Conservation (phyloP, 2,113 vertebrate genomes). For the Carlito syrichta region DNA sequence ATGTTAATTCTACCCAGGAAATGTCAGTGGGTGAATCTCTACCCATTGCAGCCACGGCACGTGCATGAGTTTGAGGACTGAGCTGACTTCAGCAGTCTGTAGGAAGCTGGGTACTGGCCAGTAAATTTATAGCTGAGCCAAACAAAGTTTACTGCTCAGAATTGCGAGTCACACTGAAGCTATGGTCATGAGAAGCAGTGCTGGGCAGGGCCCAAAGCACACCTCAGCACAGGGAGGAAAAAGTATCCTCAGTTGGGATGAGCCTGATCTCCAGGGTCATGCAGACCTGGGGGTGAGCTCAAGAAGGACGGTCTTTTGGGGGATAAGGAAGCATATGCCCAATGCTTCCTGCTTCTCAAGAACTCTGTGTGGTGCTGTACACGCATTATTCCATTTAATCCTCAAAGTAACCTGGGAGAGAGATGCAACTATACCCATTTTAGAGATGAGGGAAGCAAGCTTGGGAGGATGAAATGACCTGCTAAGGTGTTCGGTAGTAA, state of each 20-base stretch:
- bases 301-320: neutral
- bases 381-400: neutral
- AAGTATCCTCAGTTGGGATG: neutral
- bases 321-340: neutral
- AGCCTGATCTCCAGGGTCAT: neutral
- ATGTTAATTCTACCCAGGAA: neutral
- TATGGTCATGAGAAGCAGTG: neutral
- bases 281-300: neutral
- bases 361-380: neutral
- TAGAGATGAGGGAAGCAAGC: neutral
- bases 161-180: neutral
- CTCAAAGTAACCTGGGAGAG: neutral
- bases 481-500: neutral
- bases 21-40: neutral
- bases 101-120: neutral
- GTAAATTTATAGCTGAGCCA: neutral
- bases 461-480: neutral
- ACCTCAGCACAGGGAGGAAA: neutral
- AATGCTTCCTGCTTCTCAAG: neutral
- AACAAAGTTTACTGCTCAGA: neutral
- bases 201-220: no score
- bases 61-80: neutral
- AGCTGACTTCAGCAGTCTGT: neutral
- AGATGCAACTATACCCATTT: neutral
- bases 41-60: neutral